These are phyloP conservation scores for Apistogramma diplotaenia DNA, from an alignment of 2,113 vertebrate species.

Conservation along the genomic window DNA sequence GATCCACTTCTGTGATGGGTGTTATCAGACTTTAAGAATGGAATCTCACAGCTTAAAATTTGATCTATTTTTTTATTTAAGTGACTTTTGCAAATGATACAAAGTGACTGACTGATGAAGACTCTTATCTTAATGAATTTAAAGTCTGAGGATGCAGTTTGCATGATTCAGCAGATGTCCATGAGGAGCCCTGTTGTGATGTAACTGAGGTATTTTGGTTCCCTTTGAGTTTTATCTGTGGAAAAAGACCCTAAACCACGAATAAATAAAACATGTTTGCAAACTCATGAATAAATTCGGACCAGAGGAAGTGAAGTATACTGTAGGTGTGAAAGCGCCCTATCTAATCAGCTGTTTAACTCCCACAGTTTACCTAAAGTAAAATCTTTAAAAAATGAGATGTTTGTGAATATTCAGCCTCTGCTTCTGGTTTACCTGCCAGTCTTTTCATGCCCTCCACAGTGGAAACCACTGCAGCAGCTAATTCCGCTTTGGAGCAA, in stretches of 20 bases:
- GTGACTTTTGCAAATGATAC: neutral
- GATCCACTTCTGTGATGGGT: constrained; percentile 1
- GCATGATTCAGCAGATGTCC: neutral
- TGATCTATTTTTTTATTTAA: neutral
- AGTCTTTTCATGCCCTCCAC: neutral
- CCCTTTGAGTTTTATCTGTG: neutral
- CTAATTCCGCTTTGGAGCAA: neutral
- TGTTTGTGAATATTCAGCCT: neutral
- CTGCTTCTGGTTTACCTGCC: neutral
- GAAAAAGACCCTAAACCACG: neutral
- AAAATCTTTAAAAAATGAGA: no score
- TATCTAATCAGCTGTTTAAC: neutral
- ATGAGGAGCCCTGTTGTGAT: neutral
- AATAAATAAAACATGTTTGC: neutral
- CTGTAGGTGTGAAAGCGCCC: neutral
- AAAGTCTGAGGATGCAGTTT: neutral
- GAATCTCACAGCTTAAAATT: neutral
- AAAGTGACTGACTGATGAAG: neutral
- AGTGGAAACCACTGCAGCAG: neutral
- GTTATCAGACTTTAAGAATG: neutral
- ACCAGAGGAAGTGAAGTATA: neutral
- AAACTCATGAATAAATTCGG: neutral
- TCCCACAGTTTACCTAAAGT: neutral
- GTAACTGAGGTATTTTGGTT: neutral
- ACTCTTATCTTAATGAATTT: neutral